phyloP scores from a whole-genome alignment of 2,113 vertebrate species.

The Crypturellus undulatus region DNA sequence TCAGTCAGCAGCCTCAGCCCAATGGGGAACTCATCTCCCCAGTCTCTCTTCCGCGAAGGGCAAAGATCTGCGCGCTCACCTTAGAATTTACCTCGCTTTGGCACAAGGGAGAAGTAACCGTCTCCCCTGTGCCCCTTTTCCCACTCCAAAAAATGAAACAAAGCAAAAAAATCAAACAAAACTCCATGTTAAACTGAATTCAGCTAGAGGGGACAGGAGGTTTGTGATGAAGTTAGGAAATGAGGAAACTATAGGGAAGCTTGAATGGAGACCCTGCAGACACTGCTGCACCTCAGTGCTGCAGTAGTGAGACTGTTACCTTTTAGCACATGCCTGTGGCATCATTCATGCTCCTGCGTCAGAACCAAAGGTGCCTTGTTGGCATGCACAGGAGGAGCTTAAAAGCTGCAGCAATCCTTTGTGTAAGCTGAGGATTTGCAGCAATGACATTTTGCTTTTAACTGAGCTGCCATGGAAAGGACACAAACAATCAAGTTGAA shows the following conservation, averaged over 20 bases:
- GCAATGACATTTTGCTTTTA: background rate
- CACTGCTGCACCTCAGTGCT: background rate
- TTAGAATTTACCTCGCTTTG: background rate
- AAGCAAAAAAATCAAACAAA: background rate
- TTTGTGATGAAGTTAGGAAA: background rate
- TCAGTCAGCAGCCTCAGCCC: background rate
- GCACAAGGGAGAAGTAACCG: background rate
- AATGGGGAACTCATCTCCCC: background rate
- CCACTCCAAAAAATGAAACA: no score
- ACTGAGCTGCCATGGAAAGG: background rate
- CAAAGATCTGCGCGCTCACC: background rate
- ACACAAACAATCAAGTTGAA: background rate
- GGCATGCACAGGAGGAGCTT: background rate
- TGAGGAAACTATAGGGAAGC: background rate
- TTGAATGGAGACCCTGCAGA: fast-evolving
- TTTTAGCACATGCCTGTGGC: background rate
- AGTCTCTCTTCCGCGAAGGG: background rate
- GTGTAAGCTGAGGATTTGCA: background rate
- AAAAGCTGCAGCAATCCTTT: background rate
- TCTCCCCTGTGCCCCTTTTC: no score
- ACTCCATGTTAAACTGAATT: background rate
- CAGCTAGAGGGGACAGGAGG: background rate
- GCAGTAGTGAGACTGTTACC: background rate
- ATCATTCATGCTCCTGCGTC: background rate
- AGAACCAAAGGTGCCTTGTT: background rate